Conservation (phyloP, 2,888 invertebrate genomes). For the Uropetala carovei region DNA sequence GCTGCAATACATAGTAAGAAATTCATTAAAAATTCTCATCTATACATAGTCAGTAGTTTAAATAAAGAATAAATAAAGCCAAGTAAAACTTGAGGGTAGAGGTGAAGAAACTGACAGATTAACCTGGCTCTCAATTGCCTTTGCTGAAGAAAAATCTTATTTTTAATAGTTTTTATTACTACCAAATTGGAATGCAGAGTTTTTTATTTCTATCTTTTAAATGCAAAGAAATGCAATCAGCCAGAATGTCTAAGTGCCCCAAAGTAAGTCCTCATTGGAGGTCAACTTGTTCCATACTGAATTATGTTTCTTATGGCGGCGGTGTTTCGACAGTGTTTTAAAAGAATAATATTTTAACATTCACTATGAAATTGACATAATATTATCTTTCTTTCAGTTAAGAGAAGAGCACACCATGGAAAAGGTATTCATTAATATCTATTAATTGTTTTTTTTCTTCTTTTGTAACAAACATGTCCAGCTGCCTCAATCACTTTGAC, state of each 20-base stretch:
- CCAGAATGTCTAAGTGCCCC: background rate
- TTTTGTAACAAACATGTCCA: background rate
- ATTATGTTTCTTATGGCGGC: background rate
- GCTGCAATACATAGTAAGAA: constrained; percentile 18
- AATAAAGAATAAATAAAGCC: background rate
- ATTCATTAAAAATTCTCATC: constrained; percentile 11
- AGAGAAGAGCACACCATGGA: background rate
- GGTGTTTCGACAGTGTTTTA: background rate
- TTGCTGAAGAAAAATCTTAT: background rate
- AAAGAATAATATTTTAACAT: constrained; percentile 15
- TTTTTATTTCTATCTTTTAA: background rate
- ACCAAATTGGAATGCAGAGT: constrained; percentile 8
- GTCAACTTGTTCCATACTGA: background rate
- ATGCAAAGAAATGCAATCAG: background rate
- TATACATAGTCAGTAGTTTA: background rate
- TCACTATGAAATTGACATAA: background rate
- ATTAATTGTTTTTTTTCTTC: background rate
- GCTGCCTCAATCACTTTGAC: background rate
- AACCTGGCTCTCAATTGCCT: background rate
- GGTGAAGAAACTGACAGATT: background rate
- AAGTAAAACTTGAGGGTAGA: background rate
- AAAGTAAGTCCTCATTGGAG: background rate
- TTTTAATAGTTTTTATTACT: background rate
- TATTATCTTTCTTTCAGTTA: background rate
- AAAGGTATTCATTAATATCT: background rate